Evolutionary conservation across 2,797 vertebrate species (phyloP).

Genomic region (Rhincodon typus): DNA sequence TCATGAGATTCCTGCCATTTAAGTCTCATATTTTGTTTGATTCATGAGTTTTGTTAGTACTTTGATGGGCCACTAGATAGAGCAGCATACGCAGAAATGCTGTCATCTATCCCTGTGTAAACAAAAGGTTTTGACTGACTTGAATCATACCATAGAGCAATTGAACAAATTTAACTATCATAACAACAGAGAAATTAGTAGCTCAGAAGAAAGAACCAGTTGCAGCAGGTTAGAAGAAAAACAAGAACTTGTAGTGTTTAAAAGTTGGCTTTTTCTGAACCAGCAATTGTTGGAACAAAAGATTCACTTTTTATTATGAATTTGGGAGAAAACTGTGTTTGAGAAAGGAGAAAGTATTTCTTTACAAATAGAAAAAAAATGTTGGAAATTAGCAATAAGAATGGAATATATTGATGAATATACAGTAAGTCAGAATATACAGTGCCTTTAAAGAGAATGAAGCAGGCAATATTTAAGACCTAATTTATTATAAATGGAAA

Average conservation of each 20-base stretch:
- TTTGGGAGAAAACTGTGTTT: neutral
- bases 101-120: neutral
- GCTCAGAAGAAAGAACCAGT: neutral
- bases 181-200: neutral
- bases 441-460: neutral
- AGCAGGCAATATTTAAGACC: neutral
- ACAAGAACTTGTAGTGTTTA: neutral
- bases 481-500: neutral
- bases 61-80: constrained; percentile 23
- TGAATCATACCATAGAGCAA: neutral
- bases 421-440: neutral
- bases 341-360: neutral
- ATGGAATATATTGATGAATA: neutral
- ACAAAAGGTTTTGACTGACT: neutral
- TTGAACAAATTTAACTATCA: neutral
- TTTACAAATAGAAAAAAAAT: neutral
- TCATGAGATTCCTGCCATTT: neutral
- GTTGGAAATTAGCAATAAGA: neutral
- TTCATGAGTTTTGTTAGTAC: neutral
- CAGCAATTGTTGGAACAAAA: neutral
- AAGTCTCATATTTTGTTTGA: neutral
- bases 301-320: neutral
- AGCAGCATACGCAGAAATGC: neutral
- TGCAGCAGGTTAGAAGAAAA: neutral
- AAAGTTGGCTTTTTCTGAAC: no score